phyloP scores from a whole-genome alignment of 2,113 vertebrate genomes.

The Vulpes ferrilata region DNA sequence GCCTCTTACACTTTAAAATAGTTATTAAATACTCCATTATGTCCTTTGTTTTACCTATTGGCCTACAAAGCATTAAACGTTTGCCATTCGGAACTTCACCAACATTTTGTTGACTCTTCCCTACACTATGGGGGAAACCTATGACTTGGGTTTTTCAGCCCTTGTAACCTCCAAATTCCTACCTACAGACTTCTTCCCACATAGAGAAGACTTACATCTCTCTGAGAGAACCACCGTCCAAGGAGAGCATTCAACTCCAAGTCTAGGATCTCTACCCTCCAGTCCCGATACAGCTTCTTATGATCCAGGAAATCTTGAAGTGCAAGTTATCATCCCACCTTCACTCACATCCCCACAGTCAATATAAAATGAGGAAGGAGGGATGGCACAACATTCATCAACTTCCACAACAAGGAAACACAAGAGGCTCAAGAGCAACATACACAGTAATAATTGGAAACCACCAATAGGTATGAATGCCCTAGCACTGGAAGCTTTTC shows the following conservation, averaged over 20 bases:
- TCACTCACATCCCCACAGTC: not conserved
- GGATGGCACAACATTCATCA: not conserved
- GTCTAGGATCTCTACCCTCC: not conserved
- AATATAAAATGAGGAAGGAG: not conserved
- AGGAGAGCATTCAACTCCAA: not conserved
- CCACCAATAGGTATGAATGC: not conserved
- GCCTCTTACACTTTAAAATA: slow-evolving; percentile 13
- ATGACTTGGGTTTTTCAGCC: not conserved
- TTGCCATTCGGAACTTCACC: not conserved
- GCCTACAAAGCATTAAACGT: not conserved
- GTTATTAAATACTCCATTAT: not conserved
- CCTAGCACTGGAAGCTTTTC: not conserved
- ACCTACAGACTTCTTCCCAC: not conserved
- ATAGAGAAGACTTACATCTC: not conserved
- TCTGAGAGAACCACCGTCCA: not conserved
- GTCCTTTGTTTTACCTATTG: not conserved
- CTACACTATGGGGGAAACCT: not conserved
- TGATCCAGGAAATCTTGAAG: not conserved
- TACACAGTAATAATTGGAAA: not conserved
- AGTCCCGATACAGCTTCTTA: not conserved
- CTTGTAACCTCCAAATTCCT: not conserved
- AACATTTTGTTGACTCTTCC: not conserved
- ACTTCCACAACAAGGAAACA: not conserved
- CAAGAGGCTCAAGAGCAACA: not conserved
- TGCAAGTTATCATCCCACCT: not conserved